Conservation (phyloP, 2,888 invertebrate genomes). For the Lordiphosa fenestrarum region DNA sequence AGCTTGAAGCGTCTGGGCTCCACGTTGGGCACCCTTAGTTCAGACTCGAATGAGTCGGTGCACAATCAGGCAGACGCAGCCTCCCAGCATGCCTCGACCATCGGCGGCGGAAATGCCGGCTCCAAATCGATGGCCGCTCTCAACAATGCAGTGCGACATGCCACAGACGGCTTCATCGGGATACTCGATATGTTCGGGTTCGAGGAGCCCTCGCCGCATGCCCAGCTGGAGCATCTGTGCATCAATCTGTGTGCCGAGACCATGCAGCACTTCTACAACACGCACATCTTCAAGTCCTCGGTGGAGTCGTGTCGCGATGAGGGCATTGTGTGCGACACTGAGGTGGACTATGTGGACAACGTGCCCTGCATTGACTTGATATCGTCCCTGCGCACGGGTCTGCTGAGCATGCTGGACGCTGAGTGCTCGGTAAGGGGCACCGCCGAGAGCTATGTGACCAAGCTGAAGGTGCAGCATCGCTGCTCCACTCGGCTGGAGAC, state of each 20-base stretch:
- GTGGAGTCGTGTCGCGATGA: constrained; percentile 96
- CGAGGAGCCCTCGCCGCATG: constrained; percentile 92
- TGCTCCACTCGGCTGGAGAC: constrained; percentile 89
- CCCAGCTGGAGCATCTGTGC: constrained; percentile 95
- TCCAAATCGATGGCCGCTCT: constrained; percentile 95
- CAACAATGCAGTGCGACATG: constrained; percentile 95
- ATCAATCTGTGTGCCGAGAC: constrained; percentile 98
- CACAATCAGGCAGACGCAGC: constrained; percentile 92
- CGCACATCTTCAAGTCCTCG: constrained; percentile 96
- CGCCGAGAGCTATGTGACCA: constrained; percentile 89
- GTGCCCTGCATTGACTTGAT: constrained; percentile 97
- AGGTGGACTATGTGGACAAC: constrained; percentile 95
- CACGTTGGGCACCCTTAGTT: constrained; percentile 91
- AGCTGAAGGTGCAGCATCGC: constrained; percentile 89
- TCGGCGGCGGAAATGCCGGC: constrained; percentile 87
- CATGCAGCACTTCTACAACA: constrained; percentile 98
- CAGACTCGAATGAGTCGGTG: constrained; percentile 92
- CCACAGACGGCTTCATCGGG: constrained; percentile 96
- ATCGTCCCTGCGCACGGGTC: constrained; percentile 93
- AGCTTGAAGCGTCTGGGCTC: constrained; percentile 92
- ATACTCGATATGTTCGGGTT: constrained; percentile 98
- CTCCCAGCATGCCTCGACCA: constrained; percentile 91
- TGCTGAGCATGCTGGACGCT: constrained; percentile 94
- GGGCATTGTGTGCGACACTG: constrained; percentile 93
- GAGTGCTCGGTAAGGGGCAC: constrained; percentile 92